Evolutionary conservation across 2,888 invertebrate species (phyloP).

Genomic region (Zaprionus obscuricornis): DNA sequence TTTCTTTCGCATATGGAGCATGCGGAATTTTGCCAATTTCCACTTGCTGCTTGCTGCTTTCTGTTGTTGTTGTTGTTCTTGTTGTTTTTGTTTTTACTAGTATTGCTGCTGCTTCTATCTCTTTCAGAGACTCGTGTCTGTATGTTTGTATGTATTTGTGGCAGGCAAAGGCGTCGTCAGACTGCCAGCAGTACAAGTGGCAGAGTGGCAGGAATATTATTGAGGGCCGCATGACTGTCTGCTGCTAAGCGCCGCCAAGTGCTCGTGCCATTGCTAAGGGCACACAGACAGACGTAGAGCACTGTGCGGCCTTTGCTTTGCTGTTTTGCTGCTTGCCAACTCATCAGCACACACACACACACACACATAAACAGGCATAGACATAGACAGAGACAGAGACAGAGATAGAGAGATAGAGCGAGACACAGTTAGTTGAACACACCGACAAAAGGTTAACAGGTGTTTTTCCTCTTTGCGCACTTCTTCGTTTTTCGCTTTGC

Average conservation of each 20-base stretch:
- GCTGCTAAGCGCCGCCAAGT: background rate
- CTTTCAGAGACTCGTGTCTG: too few relatives aligned
- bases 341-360: slow-evolving; percentile 35
- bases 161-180: too few relatives aligned
- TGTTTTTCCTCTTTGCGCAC: slow-evolving; percentile 65
- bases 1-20: slow-evolving; percentile 46
- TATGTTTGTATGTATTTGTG: too few relatives aligned
- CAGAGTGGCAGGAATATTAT: too few relatives aligned
- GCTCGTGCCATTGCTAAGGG: slow-evolving; percentile 9
- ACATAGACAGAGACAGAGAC: background rate
- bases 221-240: too few relatives aligned
- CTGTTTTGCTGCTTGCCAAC: slow-evolving; percentile 55
- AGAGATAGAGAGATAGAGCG: too few relatives aligned
- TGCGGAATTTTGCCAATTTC: slow-evolving; percentile 46
- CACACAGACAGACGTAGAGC: slow-evolving; percentile 9
- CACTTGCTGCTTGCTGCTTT: slow-evolving; percentile 18
- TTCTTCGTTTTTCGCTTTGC: slow-evolving; percentile 34
- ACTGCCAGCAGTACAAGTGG: too few relatives aligned
- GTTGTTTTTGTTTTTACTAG: background rate
- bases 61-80: background rate
- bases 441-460: slow-evolving; percentile 58
- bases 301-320: slow-evolving; percentile 8
- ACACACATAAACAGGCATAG: slow-evolving; percentile 15
- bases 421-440: background rate
- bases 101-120: background rate